Evolutionary conservation across 2,888 invertebrate species (phyloP).

Genomic region (Machimus rusticus): DNA sequence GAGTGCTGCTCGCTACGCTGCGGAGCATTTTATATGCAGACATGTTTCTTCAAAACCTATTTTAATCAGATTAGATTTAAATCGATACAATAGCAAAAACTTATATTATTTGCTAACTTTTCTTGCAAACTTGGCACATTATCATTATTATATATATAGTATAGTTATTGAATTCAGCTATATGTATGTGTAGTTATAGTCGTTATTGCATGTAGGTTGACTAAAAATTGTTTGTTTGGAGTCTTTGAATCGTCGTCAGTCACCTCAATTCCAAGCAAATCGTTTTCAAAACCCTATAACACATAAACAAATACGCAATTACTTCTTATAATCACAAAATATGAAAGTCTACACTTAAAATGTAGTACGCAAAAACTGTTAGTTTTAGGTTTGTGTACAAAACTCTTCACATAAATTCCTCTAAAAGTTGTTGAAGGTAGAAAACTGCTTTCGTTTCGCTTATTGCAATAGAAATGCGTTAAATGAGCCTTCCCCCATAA

Average conservation of each 20-base stretch:
- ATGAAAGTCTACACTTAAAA: neutral
- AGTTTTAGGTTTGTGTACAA: neutral
- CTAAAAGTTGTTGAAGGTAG: neutral
- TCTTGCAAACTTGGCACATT: no score
- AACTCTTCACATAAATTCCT: neutral
- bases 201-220: no score
- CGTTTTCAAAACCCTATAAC: no score
- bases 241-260: no score
- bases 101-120: no score
- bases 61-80: neutral
- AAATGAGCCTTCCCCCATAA: neutral
- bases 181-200: no score
- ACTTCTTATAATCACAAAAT: no score
- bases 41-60: neutral
- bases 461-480: neutral
- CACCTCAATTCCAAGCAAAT: no score
- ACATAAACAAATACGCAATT: no score
- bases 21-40: neutral
- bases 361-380: neutral
- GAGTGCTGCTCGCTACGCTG: neutral
- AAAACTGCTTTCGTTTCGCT: neutral
- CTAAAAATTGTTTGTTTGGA: no score
- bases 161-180: no score
- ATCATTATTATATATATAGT: no score
- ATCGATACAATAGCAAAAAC: neutral